Base-by-base conservation (phyloP, 2,113 vertebrate genomes). In the Oncorhynchus nerka region DNA sequence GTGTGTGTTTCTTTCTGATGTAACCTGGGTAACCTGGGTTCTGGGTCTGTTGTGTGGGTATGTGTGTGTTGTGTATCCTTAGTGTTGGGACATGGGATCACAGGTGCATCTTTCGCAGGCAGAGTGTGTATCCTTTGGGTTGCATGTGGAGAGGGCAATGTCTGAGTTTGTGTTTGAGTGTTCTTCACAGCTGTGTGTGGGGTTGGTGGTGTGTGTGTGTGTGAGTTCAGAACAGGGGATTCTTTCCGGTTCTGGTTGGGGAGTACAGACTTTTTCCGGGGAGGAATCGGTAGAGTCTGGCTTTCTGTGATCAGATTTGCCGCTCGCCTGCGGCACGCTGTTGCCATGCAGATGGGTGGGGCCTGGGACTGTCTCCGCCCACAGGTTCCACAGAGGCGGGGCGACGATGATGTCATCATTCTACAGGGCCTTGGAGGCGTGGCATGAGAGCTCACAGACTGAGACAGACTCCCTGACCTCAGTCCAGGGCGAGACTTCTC, bases 221-320 rank as follows among this genome's bases (percentile, higher is more conserved):
- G 59, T 1, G 86, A 61, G 81, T 86, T 85, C 79, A 68, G 57
- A 61, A 81, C 49, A 12, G 77, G 76, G 16, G 68, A 59, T 30
- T 87, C 85, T 79, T 91, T 93, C 49, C 74, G 87, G 2, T 74
- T 79, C 71, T 84, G 84, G 32, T 71, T 81, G 11, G 71, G 64
- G 22, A 68, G 79, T 4, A 69, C 69, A 45, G 81, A 75, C 1
- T 66, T 74, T 79, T 85, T 90, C 26, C 81, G 82, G 19, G 82
- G 66, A 0, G 90, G 89, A 73, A 85, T 92, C 20, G 92, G 92
- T 77, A 93, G 88, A 45, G 91, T 93, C 87, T 93, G 90, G 78
- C 91, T 92, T 9, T 82, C 82, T 73, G 83, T 88, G 49, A 91
- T 89, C 72, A 88, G 91, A 87, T 77, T 86, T 66, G 79, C 81